A percentile compares a stretch with the other conserved stretches of the same genome.
phyloP scores from a whole-genome alignment of 2,888 invertebrate species.

The Nowickia ferox region DNA sequence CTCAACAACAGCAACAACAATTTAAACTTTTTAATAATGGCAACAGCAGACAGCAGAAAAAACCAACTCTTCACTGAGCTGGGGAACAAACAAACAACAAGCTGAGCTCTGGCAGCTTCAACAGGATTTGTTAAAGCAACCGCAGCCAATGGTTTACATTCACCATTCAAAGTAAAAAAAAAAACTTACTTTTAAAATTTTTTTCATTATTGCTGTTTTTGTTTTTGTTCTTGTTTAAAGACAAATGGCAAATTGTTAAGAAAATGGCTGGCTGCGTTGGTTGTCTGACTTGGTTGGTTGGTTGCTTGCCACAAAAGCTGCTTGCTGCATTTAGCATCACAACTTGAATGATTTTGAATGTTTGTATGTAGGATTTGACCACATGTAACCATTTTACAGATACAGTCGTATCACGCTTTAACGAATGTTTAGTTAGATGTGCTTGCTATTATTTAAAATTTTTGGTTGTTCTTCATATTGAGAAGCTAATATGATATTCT shows the following conservation, averaged over 20 bases:
- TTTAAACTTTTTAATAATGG: slow-evolving; percentile 55
- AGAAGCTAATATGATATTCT: no score
- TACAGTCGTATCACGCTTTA: not conserved
- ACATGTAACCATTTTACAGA: slow-evolving; percentile 31
- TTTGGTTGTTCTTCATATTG: no score
- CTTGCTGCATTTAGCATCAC: slow-evolving; percentile 50
- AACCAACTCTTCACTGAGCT: slow-evolving; percentile 13
- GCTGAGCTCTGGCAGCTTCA: slow-evolving; percentile 41
- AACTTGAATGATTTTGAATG: slow-evolving; percentile 52
- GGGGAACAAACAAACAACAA: not conserved
- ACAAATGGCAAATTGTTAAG: slow-evolving; percentile 71
- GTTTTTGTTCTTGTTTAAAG: slow-evolving; percentile 40
- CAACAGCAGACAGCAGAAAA: slow-evolving; percentile 41
- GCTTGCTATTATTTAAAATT: no score
- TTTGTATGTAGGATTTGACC: slow-evolving; percentile 21
- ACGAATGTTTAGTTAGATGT: not conserved
- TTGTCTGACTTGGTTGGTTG: slow-evolving; percentile 37
- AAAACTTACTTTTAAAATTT: slow-evolving; percentile 7
- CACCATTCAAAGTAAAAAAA: slow-evolving; percentile 44
- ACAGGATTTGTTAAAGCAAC: slow-evolving; percentile 64
- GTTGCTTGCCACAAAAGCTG: slow-evolving; percentile 62
- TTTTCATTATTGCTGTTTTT: not conserved
- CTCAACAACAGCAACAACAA: slow-evolving; percentile 43
- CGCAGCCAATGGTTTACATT: slow-evolving; percentile 68
- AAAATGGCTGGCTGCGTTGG: slow-evolving; percentile 61